These are phyloP conservation scores for Dorcus hopei DNA, from an alignment of 2,888 invertebrate genomes.

Conservation along the genomic window DNA sequence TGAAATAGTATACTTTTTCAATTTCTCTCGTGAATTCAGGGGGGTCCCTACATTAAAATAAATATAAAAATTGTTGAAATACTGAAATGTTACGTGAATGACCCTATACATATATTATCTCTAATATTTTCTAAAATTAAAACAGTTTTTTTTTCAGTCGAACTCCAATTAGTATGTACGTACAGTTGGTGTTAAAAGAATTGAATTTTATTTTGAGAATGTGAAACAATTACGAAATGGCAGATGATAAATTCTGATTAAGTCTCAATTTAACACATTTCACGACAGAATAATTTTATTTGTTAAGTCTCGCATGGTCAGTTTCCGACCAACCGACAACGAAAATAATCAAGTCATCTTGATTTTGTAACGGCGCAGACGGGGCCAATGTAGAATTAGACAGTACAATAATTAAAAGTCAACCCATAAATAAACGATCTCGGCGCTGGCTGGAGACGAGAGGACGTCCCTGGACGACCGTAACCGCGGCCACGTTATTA, in stretches of 20 bases:
- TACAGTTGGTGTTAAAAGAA: background rate
- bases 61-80: too few relatives aligned
- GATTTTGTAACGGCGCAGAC: background rate
- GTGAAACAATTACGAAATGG: constrained; percentile 1
- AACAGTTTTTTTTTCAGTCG: too few relatives aligned
- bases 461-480: background rate
- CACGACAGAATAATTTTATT: constrained; percentile 18
- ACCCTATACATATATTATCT: too few relatives aligned
- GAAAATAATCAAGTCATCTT: constrained; percentile 22
- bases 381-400: background rate
- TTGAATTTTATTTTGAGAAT: background rate
- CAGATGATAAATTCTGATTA: constrained; percentile 10
- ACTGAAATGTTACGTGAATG: too few relatives aligned
- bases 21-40: too few relatives aligned
- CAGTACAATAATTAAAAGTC: constrained; percentile 3
- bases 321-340: constrained; percentile 20
- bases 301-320: constrained; percentile 12
- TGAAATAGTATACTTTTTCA: too few relatives aligned
- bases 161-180: too few relatives aligned
- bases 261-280: constrained; percentile 16
- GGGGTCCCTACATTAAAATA: too few relatives aligned
- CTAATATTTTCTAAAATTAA: too few relatives aligned
- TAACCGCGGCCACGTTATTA: constrained; percentile 4
- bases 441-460: background rate
- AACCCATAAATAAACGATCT: background rate